These are phyloP conservation scores for Tachypleus tridentatus DNA, from an alignment of 1,140 invertebrate species.

Conservation along the genomic window DNA sequence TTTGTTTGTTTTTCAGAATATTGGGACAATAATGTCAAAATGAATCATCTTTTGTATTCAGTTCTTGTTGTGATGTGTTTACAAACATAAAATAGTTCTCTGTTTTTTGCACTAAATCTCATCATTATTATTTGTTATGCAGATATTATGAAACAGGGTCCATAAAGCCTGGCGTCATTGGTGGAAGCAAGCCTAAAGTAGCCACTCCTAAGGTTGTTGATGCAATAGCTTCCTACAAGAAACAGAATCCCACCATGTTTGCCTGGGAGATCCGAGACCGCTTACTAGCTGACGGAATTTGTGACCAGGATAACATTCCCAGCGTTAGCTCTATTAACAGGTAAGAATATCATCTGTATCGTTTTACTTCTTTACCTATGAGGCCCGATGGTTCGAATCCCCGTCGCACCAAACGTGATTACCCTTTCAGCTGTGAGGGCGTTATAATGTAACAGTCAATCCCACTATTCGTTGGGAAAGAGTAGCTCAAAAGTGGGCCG, in stretches of 20 bases:
- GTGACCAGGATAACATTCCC: conserved; percentile 96
- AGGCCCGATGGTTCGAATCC: too few species aligned
- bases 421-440: too few species aligned
- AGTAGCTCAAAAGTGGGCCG: too few species aligned
- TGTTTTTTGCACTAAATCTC: too few species aligned
- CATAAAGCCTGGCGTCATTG: conserved; percentile 97
- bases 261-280: conserved; percentile 98
- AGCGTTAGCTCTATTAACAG: conserved; percentile 49
- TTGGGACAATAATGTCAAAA: too few species aligned
- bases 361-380: background rate
- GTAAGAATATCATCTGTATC: background rate
- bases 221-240: conserved; percentile 94
- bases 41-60: too few species aligned
- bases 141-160: conserved; percentile 98
- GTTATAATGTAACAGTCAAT: too few species aligned
- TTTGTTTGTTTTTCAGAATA: too few species aligned
- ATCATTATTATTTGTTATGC: conserved; percentile 15
- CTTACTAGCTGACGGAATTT: conserved; percentile 89
- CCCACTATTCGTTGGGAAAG: too few species aligned
- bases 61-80: too few species aligned
- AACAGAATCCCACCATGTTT: conserved; percentile 99
- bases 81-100: too few species aligned
- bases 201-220: conserved; percentile 96
- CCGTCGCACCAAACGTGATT: too few species aligned
- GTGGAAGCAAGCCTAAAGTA: conserved; percentile 97